phyloP scores from a whole-genome alignment of 2,113 vertebrate genomes.

The Saiga tatarica region DNA sequence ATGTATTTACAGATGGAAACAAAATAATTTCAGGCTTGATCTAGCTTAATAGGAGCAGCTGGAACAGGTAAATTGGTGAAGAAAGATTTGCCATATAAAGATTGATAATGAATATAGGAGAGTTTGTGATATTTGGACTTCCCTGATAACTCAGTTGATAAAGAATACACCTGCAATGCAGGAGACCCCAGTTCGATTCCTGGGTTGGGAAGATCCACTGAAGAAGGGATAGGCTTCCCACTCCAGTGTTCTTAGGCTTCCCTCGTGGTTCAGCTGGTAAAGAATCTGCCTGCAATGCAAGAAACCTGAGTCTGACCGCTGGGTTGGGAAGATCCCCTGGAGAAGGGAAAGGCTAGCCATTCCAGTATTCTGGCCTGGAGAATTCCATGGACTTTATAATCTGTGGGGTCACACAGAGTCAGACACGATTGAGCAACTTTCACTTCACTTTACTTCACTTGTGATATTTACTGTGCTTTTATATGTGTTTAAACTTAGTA shows the following conservation, averaged over 20 bases:
- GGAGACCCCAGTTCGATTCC: background rate
- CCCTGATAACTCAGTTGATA: background rate
- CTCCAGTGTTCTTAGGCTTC: background rate
- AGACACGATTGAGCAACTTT: background rate
- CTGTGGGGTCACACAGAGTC: background rate
- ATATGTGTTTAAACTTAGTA: background rate
- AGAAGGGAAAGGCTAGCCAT: background rate
- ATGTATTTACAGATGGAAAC: conserved; percentile 13
- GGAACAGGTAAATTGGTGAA: background rate
- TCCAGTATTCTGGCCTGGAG: background rate
- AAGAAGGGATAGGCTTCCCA: background rate
- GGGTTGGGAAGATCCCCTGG: background rate
- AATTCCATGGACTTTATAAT: background rate
- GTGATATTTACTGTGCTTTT: background rate
- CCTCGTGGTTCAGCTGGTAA: background rate
- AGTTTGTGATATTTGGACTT: background rate
- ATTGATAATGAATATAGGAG: background rate
- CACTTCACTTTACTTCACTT: background rate
- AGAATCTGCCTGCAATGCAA: background rate
- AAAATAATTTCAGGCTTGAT: background rate
- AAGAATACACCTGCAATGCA: background rate
- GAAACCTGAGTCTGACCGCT: background rate
- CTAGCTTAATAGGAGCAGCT: background rate
- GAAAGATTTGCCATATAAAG: background rate
- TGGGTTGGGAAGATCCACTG: background rate